Evolutionary conservation across 2,797 vertebrate genomes (phyloP).

Genomic region (Aythya fuligula): DNA sequence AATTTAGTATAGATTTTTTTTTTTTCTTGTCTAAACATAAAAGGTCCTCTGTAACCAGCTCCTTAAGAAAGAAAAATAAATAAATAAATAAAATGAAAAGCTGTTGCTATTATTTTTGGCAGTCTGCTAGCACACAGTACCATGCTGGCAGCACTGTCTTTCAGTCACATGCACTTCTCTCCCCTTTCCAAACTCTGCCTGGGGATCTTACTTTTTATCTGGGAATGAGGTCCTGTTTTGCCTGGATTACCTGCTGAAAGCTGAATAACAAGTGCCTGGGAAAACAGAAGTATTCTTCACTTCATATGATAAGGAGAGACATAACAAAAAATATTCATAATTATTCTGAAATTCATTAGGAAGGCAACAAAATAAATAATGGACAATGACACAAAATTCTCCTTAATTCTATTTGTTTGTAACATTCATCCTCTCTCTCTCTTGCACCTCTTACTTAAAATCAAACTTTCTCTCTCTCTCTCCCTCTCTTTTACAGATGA

Average conservation of each 20-base stretch:
- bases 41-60: conserved; percentile 9
- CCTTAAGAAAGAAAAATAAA: conserved; percentile 13
- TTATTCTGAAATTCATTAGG: conserved; percentile 46
- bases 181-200: not conserved
- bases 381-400: not conserved
- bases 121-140: not conserved
- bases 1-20: conserved; percentile 62
- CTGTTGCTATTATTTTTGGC: conserved; percentile 23
- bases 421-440: not conserved
- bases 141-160: not conserved
- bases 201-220: not conserved
- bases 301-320: not conserved
- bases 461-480: not conserved
- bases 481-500: not conserved
- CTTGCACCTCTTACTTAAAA: not conserved
- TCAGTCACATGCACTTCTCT: not conserved
- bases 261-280: not conserved
- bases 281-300: not conserved
- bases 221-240: not conserved
- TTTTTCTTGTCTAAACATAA: not conserved
- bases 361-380: conserved; percentile 29
- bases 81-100: not conserved
- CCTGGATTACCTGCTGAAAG: not conserved
- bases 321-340: not conserved
- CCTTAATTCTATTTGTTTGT: not conserved